phyloP scores from a whole-genome alignment of 2,113 vertebrate genomes.

The Apteryx owenii region DNA sequence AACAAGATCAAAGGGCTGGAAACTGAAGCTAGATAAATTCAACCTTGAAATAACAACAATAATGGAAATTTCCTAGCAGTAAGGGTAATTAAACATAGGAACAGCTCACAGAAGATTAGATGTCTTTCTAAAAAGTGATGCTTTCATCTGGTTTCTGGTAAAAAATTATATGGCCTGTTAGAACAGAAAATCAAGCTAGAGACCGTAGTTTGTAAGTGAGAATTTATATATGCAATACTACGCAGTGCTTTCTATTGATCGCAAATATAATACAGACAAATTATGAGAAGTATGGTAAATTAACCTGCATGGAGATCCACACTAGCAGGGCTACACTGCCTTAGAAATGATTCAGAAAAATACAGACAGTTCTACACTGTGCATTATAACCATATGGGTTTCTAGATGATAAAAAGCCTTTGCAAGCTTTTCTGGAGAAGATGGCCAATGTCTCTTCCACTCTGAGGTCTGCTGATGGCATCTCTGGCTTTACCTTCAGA shows the following conservation, averaged over 20 bases:
- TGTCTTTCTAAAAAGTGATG: not conserved
- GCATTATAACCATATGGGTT: not conserved
- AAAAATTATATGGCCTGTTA: not conserved
- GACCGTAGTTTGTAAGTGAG: not conserved
- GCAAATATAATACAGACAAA: not conserved
- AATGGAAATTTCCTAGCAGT: not conserved
- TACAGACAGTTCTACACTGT: not conserved
- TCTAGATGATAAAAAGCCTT: not conserved
- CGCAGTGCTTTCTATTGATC: not conserved
- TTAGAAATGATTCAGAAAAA: not conserved
- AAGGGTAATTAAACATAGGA: not conserved
- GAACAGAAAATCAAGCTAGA: not conserved
- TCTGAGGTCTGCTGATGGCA: not conserved
- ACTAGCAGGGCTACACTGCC: not conserved
- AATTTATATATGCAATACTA: not conserved
- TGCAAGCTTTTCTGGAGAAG: not conserved
- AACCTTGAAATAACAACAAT: not conserved
- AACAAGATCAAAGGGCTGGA: not conserved
- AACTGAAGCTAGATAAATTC: not conserved
- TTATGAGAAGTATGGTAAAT: not conserved
- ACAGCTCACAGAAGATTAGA: not conserved
- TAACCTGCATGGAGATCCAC: not conserved
- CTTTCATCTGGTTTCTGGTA: not conserved
- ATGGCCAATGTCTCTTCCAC: not conserved
- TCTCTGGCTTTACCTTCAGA: not conserved